A percentile compares a stretch with the other conserved stretches of the same genome.
Conservation (phyloP, 2,888 invertebrate genomes). For the Leptopilina drosophilae region DNA sequence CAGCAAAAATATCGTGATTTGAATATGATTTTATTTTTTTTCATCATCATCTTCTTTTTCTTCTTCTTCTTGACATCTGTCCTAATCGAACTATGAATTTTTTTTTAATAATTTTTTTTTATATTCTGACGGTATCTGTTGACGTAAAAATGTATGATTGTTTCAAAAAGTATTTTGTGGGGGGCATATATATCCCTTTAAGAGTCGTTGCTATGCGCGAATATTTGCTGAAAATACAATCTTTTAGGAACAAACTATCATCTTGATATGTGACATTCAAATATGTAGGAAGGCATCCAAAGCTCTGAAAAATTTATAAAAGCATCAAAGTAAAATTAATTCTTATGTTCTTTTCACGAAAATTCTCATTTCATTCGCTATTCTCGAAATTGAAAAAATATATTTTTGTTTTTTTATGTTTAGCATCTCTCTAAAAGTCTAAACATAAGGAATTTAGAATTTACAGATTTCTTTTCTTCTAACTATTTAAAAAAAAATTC, state of each 20-base stretch:
- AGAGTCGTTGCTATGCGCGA: constrained; percentile 26
- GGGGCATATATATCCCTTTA: background rate
- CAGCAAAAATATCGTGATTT: constrained; percentile 60
- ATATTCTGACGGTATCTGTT: constrained; percentile 15
- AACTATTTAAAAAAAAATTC: background rate
- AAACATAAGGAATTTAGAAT: background rate
- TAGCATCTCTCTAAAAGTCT: background rate
- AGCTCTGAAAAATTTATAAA: constrained; percentile 11
- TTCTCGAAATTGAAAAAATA: constrained; percentile 3
- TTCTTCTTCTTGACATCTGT: background rate
- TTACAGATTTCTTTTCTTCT: background rate
- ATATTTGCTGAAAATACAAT: constrained; percentile 36
- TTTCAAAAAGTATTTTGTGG: background rate
- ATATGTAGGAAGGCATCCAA: constrained; percentile 35
- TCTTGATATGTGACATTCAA: constrained; percentile 40
- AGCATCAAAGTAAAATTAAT: background rate
- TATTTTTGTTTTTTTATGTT: background rate
- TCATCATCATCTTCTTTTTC: background rate
- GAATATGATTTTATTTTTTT: constrained; percentile 23
- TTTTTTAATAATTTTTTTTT: background rate
- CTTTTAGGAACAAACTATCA: constrained; percentile 38
- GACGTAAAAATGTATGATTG: constrained; percentile 1
- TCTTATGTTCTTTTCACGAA: background rate
- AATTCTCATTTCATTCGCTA: background rate
- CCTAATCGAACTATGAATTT: constrained; percentile 19